Evolutionary conservation across 2,888 invertebrate genomes (phyloP), one percentile per base, ranked within the genome.

Genomic region (Panopea generosa): DNA sequence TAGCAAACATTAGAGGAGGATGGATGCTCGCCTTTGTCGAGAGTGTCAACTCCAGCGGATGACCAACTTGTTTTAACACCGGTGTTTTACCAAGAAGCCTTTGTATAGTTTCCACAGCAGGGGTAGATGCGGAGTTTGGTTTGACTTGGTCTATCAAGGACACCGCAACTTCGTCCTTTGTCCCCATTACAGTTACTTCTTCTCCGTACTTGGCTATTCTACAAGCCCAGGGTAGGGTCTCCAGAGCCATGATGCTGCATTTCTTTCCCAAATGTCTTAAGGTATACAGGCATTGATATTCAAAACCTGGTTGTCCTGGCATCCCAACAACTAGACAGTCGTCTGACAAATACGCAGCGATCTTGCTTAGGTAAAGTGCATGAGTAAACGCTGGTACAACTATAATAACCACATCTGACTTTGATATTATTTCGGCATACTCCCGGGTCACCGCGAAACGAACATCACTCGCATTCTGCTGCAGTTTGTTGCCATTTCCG

Each of bases 311-410:
- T 50, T 84, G 86, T 0, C 87, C 85, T 1, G 87, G 87, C 69
- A 84, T 63, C 1, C 87, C 87, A 2, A 83, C 80, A 2, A 87
- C 73, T 7, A 77, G 63, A 16, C 82, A 66, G 3, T 72, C 60
- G 0, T 81, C 74, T 18, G 76, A 60, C n/a, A 87, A 50, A 55
- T 74, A 62, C 16, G 84, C 82, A 29, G 75, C 74, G 20, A 87
- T 65, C 16, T 75, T 75, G 29, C 76, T 57, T 20, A 87, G 65
- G 68, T 87, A 87, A 2, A 60, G 55, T 29, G 71, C 74, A 53
- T 87, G 87, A 4, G 85, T 84, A 47, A 84, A 87, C 3, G 87
- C 87, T 9, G 87, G 87, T 1, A 86, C 85, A n/a, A 76, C 69
- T 18, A 87, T 76, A 2, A 87, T 77, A 14, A 87, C 67, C 40